These are phyloP conservation scores for Altica lythri DNA, from an alignment of 2,888 invertebrate genomes.

Conservation along the genomic window DNA sequence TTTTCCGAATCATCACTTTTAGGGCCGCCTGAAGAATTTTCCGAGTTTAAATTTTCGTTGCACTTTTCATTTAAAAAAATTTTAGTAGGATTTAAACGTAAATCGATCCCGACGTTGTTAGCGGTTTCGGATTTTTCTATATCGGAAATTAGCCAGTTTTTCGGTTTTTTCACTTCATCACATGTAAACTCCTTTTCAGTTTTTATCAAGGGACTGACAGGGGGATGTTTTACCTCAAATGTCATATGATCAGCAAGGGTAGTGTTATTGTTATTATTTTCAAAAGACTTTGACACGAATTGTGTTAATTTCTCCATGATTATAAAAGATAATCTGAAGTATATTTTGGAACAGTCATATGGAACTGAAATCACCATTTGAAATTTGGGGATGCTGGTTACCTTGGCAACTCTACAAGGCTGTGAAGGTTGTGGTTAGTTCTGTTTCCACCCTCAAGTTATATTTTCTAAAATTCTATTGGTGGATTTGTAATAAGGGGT, in stretches of 20 bases:
- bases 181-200: slow-evolving; percentile 47
- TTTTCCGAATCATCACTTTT: slow-evolving; percentile 31
- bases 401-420: slow-evolving; percentile 52
- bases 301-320: slow-evolving; percentile 87
- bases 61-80: slow-evolving; percentile 30
- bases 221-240: slow-evolving; percentile 37
- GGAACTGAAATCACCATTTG: slow-evolving; percentile 52
- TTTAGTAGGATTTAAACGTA: slow-evolving; percentile 45
- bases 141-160: slow-evolving; percentile 56
- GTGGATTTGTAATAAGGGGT: slow-evolving; percentile 48
- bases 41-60: slow-evolving; percentile 19
- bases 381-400: slow-evolving; percentile 52
- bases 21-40: slow-evolving; percentile 11
- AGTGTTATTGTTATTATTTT: slow-evolving; percentile 59
- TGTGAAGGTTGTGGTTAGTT: slow-evolving; percentile 48
- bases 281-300: slow-evolving; percentile 88
- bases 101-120: slow-evolving; percentile 49
- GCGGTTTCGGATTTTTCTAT: slow-evolving; percentile 43
- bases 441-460: slow-evolving; percentile 48
- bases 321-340: slow-evolving; percentile 50
- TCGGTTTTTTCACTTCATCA: slow-evolving; percentile 49
- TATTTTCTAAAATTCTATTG: slow-evolving; percentile 36
- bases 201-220: slow-evolving; percentile 45
- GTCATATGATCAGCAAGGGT: slow-evolving; percentile 48
- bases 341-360: slow-evolving; percentile 51